These are phyloP conservation scores for Tenebrosternarchus preto DNA, from an alignment of 2,113 vertebrate species.

Conservation along the genomic window DNA sequence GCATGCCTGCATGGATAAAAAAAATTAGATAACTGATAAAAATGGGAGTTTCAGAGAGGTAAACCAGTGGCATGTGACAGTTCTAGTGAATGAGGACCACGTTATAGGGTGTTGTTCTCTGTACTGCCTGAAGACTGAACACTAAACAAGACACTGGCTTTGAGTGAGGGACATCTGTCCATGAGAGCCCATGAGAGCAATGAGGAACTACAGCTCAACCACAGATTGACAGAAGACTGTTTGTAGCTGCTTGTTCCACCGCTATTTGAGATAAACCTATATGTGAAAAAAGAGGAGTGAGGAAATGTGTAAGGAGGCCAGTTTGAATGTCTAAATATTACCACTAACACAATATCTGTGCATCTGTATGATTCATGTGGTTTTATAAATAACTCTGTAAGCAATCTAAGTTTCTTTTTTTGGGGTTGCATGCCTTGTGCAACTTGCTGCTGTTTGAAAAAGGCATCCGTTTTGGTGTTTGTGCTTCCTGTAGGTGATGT, in stretches of 20 bases:
- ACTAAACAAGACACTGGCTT: constrained; percentile 59
- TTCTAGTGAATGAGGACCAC: constrained; percentile 52
- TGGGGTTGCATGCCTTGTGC: not conserved
- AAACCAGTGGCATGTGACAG: constrained; percentile 43
- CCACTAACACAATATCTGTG: not conserved
- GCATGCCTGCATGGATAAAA: too few species aligned
- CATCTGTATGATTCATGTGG: not conserved
- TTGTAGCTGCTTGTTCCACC: not conserved
- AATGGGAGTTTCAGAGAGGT: too few species aligned
- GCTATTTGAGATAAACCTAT: not conserved
- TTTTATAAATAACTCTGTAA: not conserved
- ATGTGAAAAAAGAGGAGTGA: not conserved
- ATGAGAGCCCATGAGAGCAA: constrained; percentile 26
- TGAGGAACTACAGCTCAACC: not conserved
- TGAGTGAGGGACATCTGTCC: constrained; percentile 61
- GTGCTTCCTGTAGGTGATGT: not conserved
- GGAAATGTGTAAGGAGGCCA: not conserved
- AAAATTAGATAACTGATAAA: too few species aligned
- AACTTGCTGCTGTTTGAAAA: not conserved
- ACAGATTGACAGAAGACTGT: not conserved
- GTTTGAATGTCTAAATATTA: too few species aligned
- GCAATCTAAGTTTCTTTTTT: not conserved
- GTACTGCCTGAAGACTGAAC: constrained; percentile 52
- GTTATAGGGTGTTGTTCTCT: constrained; percentile 61
- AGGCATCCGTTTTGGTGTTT: not conserved